Base-by-base conservation (phyloP, 37 sponge, comb jelly and placozoan genomes). In the Oscarella lobularis region DNA sequence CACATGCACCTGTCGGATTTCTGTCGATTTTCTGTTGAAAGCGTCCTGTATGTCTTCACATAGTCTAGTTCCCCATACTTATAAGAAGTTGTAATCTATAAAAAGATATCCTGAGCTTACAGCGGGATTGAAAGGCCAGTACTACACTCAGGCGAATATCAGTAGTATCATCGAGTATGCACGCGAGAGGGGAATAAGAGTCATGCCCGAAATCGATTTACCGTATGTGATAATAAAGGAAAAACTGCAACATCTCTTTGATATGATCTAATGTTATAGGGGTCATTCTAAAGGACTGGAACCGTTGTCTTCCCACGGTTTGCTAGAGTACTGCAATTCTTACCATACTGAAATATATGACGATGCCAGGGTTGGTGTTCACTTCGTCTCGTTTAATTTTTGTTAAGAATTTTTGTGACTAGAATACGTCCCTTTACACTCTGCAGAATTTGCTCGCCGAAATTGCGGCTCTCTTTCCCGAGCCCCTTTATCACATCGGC, bases 151-250 rank as follows among this genome's bases (percentile, higher is more conserved):
- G 38, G 67, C 55, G 20, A 75, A 81, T n/a, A 73, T 41, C 1
- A 48, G 1, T 38, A 75, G 38, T 39, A 5, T 81, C 6, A 41
- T 81, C 39, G 37, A 39, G 75, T 81, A 81, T 41, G 81, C 81
- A 31, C 74, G 33, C 34, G 68, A 34, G 35, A 74, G 81, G 60
- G 81, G 81, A 0, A 81, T 81, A 14, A 37, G 81, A 1, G 39
- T 81, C 37, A 74, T 81, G n/a, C 81, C 81, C 36, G 81, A 81
- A 14, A 66, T 81, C 37, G 81, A 81, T 75, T 31, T 81, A 5
- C 81, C 81, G 80, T 79, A 66, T 73, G 72, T 39, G 1, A 9
- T 5, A 39, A 36, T 20, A 9, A 9, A 5, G 31, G 3, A 9
- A 68, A n/a, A n/a, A n/a, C n/a, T n/a, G n/a, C n/a, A n/a, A n/a